A percentile compares a stretch with the other conserved stretches of the same genome.
phyloP scores from a whole-genome alignment of 1,140 invertebrate genomes.

The Copidosoma floridanum region DNA sequence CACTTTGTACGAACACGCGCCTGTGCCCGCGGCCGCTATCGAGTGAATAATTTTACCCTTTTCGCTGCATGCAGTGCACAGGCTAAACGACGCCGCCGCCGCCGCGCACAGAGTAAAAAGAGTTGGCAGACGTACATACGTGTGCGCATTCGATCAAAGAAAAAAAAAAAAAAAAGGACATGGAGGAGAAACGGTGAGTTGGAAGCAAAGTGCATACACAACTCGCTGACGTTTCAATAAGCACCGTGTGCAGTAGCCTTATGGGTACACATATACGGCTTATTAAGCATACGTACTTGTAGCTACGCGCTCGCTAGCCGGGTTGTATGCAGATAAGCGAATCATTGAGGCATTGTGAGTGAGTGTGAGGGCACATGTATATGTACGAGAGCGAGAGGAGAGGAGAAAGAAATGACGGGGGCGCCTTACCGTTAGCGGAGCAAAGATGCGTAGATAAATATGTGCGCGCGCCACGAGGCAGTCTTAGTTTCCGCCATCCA shows the following conservation, averaged over 20 bases:
- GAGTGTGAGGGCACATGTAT: not conserved
- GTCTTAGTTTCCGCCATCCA: too few species aligned
- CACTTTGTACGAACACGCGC: not conserved
- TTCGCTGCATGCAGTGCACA: too few species aligned
- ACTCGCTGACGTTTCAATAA: slow-evolving; percentile 24
- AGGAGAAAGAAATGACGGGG: slow-evolving; percentile 4
- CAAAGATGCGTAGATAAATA: slow-evolving; percentile 39
- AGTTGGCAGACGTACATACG: not conserved
- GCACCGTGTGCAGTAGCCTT: too few species aligned
- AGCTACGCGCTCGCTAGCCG: not conserved
- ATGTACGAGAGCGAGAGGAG: not conserved
- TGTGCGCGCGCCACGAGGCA: too few species aligned
- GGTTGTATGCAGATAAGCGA: slow-evolving; percentile 12
- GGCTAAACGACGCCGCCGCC: too few species aligned
- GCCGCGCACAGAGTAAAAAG: not conserved
- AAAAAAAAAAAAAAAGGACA: too few species aligned
- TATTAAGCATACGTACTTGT: not conserved
- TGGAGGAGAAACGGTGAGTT: too few species aligned
- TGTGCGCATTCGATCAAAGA: too few species aligned
- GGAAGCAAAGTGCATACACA: not conserved
- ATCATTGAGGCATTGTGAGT: slow-evolving; percentile 4
- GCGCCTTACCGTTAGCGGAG: slow-evolving; percentile 25
- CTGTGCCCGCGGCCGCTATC: too few species aligned
- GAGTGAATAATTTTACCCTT: not conserved
- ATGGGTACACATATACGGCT: too few species aligned